Evolutionary conservation across 1,140 invertebrate species (phyloP).

Genomic region (Anastatus disparis): DNA sequence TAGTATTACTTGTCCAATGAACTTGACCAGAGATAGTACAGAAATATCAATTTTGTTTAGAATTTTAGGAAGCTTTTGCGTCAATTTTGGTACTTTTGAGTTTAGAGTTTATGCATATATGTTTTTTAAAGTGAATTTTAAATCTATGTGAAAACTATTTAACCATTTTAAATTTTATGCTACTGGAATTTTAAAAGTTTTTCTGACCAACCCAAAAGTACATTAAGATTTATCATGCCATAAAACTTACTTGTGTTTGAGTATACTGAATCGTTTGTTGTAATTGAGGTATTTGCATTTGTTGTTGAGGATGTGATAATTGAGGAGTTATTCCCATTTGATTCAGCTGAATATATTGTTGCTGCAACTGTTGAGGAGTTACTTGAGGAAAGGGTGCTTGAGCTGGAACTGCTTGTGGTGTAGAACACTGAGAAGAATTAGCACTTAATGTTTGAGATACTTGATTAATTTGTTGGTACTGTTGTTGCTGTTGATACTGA

Average conservation of each 20-base stretch:
- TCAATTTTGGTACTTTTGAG: too few relatives aligned
- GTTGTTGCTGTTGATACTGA: constrained; percentile 61
- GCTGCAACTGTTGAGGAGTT: constrained; percentile 62
- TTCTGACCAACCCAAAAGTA: too few relatives aligned
- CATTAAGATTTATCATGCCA: neutral
- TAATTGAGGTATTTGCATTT: constrained; percentile 56
- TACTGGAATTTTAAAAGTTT: neutral
- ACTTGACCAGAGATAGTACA: too few relatives aligned
- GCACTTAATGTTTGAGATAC: constrained; percentile 47
- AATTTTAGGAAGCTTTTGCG: too few relatives aligned
- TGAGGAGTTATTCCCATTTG: constrained; percentile 68
- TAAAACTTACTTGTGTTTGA: constrained; percentile 47
- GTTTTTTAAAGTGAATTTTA: too few relatives aligned
- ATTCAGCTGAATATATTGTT: constrained; percentile 59
- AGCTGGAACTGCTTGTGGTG: constrained; percentile 66
- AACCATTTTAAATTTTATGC: neutral
- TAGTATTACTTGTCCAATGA: too few relatives aligned
- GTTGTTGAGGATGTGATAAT: constrained; percentile 61
- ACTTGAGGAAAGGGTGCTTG: constrained; percentile 68
- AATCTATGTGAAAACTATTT: neutral
- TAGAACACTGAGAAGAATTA: constrained; percentile 70
- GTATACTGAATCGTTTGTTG: constrained; percentile 54
- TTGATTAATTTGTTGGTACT: constrained; percentile 57
- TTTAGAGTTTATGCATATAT: too few relatives aligned
- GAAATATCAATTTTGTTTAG: too few relatives aligned